Base-by-base conservation (phyloP, 2,888 invertebrate species). In the Anaspis maculata region DNA sequence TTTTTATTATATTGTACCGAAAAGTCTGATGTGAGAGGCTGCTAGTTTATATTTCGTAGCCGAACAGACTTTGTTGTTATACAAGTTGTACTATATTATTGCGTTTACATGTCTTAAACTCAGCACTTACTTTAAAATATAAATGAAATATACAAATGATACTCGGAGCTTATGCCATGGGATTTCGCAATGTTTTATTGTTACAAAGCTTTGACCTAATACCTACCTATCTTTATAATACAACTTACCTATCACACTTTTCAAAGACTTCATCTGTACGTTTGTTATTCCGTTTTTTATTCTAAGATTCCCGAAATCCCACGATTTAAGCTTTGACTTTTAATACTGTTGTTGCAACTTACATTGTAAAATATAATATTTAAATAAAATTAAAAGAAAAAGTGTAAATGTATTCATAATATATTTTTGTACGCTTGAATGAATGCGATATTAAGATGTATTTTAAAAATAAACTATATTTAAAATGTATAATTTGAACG, bases 361-460 rank as follows among this genome's bases (percentile, higher is more conserved):
- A n/a, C n/a, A n/a, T n/a, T n/a, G n/a, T n/a, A n/a, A n/a, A n/a
- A n/a, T n/a, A n/a, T n/a, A n/a, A 33, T 54, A 51, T 47, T 49
- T 49, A 48, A 46, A 48, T 46, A 36, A 48, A 44, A 44, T 44
- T 39, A 48, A 42, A 48, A 45, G 40, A 42, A 51, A 49, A 9
- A 11, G 49, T 47, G 57, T 61, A 59, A 57, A 56, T 54, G 56
- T 60, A 57, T 61, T 57, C 53, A 58, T 56, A 59, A 60, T 63
- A 64, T 64, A 64, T 64, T 63, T 64, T 63, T 64, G 62, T 64
- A 63, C 61, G 62, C 61, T 61, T 62, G 63, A 55, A 60, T 59
- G 62, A 61, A 59, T 63, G 62, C 46, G 56, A 55, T 52, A 56
- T 52, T 50, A 54, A 56, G 54, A 55, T 52, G 54, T 55, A 59